Conservation (phyloP, 2,113 vertebrate genomes). For the Nyctereutes procyonoides region DNA sequence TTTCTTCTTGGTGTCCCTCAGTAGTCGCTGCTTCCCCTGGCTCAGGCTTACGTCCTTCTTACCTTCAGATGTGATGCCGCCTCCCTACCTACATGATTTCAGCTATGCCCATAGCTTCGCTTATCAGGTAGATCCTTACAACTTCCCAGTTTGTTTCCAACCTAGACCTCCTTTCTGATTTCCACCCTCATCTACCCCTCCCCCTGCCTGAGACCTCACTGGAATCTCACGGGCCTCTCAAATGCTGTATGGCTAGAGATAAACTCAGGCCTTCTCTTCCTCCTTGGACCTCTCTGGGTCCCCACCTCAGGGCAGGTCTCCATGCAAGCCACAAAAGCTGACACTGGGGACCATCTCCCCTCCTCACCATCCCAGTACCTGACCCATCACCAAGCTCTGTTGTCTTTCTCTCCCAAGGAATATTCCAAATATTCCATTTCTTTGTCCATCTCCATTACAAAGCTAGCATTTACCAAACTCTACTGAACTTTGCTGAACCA, state of each 20-base stretch:
- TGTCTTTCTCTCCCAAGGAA: neutral
- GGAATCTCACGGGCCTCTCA: neutral
- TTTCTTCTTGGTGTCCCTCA: neutral
- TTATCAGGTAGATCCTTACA: neutral
- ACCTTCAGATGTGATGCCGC: neutral
- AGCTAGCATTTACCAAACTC: neutral
- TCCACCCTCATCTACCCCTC: neutral
- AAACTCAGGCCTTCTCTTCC: neutral
- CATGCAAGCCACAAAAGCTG: neutral
- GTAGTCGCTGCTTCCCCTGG: neutral
- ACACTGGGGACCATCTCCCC: neutral
- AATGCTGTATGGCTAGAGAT: neutral
- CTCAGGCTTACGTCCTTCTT: neutral
- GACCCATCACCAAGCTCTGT: neutral
- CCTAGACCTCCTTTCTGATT: neutral
- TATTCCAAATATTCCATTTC: neutral
- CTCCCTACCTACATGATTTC: neutral
- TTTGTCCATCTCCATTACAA: neutral
- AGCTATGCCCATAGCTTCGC: neutral
- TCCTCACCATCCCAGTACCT: neutral
- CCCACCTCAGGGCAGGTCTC: neutral
- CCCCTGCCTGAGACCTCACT: neutral
- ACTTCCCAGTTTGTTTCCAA: neutral
- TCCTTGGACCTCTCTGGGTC: neutral
- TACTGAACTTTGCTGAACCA: neutral